These are phyloP conservation scores for Tragelaphus eurycerus DNA, from an alignment of 2,797 vertebrate species.

Conservation along the genomic window DNA sequence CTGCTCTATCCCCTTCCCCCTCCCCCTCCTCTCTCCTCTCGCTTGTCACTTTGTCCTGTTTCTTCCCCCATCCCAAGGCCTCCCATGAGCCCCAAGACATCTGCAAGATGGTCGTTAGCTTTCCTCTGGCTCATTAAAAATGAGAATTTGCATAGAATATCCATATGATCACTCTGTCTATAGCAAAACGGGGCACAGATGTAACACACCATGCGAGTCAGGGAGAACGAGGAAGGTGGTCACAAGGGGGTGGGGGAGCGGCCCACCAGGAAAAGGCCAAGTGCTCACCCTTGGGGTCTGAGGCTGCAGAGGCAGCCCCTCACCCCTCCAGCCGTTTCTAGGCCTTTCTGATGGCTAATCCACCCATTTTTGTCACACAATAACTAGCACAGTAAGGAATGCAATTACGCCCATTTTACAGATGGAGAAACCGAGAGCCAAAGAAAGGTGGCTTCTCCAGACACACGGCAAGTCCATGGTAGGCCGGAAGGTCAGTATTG, in stretches of 20 bases:
- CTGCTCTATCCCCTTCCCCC: accelerated
- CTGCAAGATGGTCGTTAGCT: conserved; percentile 48
- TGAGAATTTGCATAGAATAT: conserved; percentile 59
- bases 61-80: neutral
- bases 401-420: neutral
- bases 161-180: conserved; percentile 28
- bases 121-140: conserved; percentile 67
- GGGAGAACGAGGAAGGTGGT: neutral
- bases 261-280: neutral
- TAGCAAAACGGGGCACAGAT: neutral
- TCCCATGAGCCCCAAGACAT: neutral
- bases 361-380: neutral
- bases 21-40: neutral
- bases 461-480: neutral
- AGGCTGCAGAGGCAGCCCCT: neutral
- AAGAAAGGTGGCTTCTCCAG: neutral
- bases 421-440: neutral
- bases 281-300: neutral
- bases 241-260: accelerated
- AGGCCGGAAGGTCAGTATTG: neutral
- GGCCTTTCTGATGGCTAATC: neutral
- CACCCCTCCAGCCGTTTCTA: neutral
- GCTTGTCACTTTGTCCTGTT: neutral
- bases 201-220: too few species aligned
- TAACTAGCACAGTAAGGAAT: neutral